Base-by-base conservation (phyloP, 2,797 vertebrate genomes). In the Erpetoichthys calabaricus region DNA sequence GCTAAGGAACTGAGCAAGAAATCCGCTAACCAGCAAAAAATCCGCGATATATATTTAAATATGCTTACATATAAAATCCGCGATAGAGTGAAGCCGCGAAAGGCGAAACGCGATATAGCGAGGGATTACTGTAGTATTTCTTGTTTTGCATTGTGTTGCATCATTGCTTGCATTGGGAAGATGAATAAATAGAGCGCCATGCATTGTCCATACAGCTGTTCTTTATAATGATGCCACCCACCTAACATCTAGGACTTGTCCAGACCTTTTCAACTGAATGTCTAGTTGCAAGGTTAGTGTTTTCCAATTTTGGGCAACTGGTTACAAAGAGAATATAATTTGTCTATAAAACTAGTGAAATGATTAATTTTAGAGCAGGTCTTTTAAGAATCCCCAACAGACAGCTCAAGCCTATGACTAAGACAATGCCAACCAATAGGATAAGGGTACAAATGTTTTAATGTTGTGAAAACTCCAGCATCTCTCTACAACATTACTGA, bases 401-500 rank as follows among this genome's bases (percentile, higher is more conserved):
- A 51, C 56, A 57, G 46, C 46, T 57, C 56, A 42, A 57, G 57
- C 49, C 42, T 58, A 52, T 58, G 49, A 52, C 42, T 58, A 6
- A 58, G 53, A 52, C 47, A 52, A 56, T 56, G 44, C 44, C 55
- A 56, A 5, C 55, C 55, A 56, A 56, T 56, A 7, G 47, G 44
- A 46, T 2, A n/a, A 25, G 55, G 55, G 44, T 56, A 56, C 45
- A 46, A 44, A 6, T 44, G 51, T 58, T 44, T 51, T 6, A 58
- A 51, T 50, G 51, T 44, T 52, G 47, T n/a, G 43, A 58, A 58
- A 52, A 58, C 57, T 58, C 57, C 57, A 44, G 57, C 57, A 47
- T 58, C 53, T 8, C 57, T 58, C 49, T 57, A 9, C 57, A 45
- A 10, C 50, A 58, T 58, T 58, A 58, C 49, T 43, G 57, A 51